Percentiles rank a stretch among this genome's conserved stretches.
These are phyloP conservation scores for Rhinichthys osculus DNA, from an alignment of 2,797 vertebrate species.

Conservation along the genomic window DNA sequence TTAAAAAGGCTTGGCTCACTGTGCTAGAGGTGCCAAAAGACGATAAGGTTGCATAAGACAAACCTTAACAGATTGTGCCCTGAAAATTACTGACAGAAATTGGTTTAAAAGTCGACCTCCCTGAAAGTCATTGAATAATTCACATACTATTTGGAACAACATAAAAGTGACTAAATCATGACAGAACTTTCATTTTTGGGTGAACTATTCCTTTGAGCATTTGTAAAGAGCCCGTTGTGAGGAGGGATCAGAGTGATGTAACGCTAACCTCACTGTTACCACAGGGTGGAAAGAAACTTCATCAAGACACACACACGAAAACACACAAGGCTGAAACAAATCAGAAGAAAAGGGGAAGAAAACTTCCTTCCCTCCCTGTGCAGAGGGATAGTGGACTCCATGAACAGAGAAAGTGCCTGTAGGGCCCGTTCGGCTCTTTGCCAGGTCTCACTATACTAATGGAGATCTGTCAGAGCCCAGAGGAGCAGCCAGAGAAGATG, in stretches of 20 bases:
- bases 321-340: constrained; percentile 26
- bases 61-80: constrained; percentile 22
- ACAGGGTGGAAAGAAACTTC: constrained; percentile 12
- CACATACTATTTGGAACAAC: background rate
- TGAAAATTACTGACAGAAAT: constrained; percentile 12
- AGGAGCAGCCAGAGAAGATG: constrained; percentile 30
- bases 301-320: constrained; percentile 16
- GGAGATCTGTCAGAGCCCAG: constrained; percentile 41
- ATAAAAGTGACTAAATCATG: constrained; percentile 3
- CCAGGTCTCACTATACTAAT: constrained; percentile 39
- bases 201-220: constrained; percentile 18
- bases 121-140: constrained; percentile 25
- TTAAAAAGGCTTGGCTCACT: background rate
- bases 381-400: background rate
- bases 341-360: background rate
- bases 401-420: constrained; percentile 31
- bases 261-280: background rate
- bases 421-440: constrained; percentile 17
- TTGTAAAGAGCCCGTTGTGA: background rate
- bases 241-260: constrained; percentile 14
- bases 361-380: constrained; percentile 1
- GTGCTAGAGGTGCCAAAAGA: background rate
- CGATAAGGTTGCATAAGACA: background rate
- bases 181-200: background rate
- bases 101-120: constrained; percentile 15